A percentile compares a stretch with the other conserved stretches of the same genome.
These are phyloP conservation scores for Cheirogaleus major DNA, from an alignment of 2,797 vertebrate genomes.

Conservation along the genomic window DNA sequence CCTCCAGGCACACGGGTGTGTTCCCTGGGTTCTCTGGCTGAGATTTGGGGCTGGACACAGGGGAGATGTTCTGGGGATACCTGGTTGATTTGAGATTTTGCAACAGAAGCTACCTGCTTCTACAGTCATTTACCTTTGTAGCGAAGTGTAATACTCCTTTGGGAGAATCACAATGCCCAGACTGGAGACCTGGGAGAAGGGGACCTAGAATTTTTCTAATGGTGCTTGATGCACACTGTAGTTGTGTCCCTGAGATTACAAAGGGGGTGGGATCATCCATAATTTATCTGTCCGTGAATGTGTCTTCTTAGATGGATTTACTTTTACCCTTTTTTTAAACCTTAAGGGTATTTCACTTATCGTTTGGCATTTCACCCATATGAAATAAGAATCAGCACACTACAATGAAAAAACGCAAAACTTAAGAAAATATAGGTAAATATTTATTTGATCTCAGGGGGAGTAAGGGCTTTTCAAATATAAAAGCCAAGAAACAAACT, in stretches of 20 bases:
- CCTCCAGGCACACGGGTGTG: not conserved
- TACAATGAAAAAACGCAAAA: slow-evolving; percentile 16
- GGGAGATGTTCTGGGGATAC: not conserved
- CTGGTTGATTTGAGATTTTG: not conserved
- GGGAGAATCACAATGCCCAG: not conserved
- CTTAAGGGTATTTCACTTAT: slow-evolving; percentile 60
- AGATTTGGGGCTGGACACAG: not conserved
- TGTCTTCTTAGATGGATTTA: slow-evolving; percentile 54
- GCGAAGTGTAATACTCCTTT: not conserved
- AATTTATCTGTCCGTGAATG: slow-evolving; percentile 62
- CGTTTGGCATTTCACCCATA: slow-evolving; percentile 60
- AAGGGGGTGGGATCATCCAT: slow-evolving; percentile 48
- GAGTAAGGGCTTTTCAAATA: not conserved
- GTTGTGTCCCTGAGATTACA: slow-evolving; percentile 42
- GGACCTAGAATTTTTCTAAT: not conserved
- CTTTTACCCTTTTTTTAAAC: slow-evolving; percentile 20
- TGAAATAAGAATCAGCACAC: not conserved
- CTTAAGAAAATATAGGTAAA: slow-evolving; percentile 46
- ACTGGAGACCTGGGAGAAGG: slow-evolving; percentile 29
- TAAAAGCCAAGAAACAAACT: slow-evolving; percentile 42
- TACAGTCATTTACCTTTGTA: not conserved
- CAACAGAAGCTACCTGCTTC: not conserved
- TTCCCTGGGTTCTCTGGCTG: not conserved
- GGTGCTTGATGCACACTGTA: not conserved
- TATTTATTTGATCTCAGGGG: slow-evolving; percentile 51